Percentiles rank a stretch among this genome's conserved stretches.
phyloP scores from a whole-genome alignment of 2,888 invertebrate genomes.

The Epirrhoe alternata region DNA sequence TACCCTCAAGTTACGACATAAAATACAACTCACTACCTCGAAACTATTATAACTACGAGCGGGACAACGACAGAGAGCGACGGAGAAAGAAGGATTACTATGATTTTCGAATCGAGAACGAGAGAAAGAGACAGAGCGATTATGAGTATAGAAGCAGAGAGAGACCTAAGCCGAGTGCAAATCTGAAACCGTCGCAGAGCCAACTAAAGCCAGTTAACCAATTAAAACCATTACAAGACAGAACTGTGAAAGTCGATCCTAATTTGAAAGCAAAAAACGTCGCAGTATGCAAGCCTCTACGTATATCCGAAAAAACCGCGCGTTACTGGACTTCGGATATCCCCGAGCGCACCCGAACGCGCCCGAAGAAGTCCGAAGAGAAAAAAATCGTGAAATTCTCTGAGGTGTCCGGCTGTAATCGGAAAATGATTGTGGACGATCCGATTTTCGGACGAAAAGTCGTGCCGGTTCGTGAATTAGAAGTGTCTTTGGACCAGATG shows the following conservation, averaged over 20 bases:
- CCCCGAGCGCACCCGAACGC: slow-evolving; percentile 59
- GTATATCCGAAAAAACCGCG: slow-evolving; percentile 70
- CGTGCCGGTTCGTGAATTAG: slow-evolving; percentile 78
- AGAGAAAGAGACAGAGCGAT: slow-evolving; percentile 54
- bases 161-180: slow-evolving; percentile 31
- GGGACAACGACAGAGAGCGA: slow-evolving; percentile 53
- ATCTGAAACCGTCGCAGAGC: slow-evolving; percentile 11
- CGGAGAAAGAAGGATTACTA: slow-evolving; percentile 76
- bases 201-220: slow-evolving; percentile 20
- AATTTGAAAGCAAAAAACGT: slow-evolving; percentile 65
- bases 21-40: slow-evolving; percentile 79
- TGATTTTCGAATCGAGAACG: slow-evolving; percentile 76
- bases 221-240: slow-evolving; percentile 43
- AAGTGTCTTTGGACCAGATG: slow-evolving; percentile 81
- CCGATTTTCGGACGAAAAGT: slow-evolving; percentile 74
- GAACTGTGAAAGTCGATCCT: slow-evolving; percentile 43
- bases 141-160: slow-evolving; percentile 36
- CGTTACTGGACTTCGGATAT: slow-evolving; percentile 77
- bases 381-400: slow-evolving; percentile 83
- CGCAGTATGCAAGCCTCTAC: slow-evolving; percentile 76
- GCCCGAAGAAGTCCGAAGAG: slow-evolving; percentile 69
- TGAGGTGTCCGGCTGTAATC: slow-evolving; percentile 78
- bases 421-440: slow-evolving; percentile 79
- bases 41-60: slow-evolving; percentile 71
- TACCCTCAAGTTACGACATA: slow-evolving; percentile 70